phyloP scores from a whole-genome alignment of 1,140 invertebrate genomes.

The Macrobrachium nipponense region DNA sequence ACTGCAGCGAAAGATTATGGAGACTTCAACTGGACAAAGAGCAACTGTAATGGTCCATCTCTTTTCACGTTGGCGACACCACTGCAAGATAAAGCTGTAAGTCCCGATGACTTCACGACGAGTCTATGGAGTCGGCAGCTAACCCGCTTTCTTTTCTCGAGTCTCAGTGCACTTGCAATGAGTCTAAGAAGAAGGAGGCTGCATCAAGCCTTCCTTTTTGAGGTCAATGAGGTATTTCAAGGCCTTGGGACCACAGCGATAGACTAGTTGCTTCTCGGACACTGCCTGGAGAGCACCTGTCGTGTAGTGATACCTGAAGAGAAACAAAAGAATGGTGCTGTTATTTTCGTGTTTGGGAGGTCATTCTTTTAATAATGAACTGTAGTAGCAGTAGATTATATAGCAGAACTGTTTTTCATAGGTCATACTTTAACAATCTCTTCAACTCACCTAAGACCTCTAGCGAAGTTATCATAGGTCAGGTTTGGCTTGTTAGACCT shows the following conservation, averaged over 20 bases:
- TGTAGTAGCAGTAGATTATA: neutral
- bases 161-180: no score
- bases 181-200: no score
- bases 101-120: no score
- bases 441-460: constrained; percentile 84
- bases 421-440: neutral
- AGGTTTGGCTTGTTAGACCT: constrained; percentile 81
- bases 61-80: no score
- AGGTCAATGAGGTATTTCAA: constrained; percentile 45
- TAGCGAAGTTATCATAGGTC: constrained; percentile 93
- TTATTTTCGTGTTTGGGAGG: neutral
- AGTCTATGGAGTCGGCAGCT: no score
- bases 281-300: constrained; percentile 84
- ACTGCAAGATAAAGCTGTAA: no score
- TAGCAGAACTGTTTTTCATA: neutral
- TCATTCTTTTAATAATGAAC: no score
- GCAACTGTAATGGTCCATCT: no score
- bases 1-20: no score
- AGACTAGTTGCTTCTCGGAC: constrained; percentile 83
- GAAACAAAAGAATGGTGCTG: neutral
- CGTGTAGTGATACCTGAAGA: constrained; percentile 85
- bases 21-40: no score
- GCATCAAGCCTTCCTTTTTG: neutral
- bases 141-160: no score
- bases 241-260: constrained; percentile 87